A percentile compares a stretch with the other conserved stretches of the same genome.
Conservation (phyloP, 2,797 vertebrate genomes). For the Champsocephalus gunnari region DNA sequence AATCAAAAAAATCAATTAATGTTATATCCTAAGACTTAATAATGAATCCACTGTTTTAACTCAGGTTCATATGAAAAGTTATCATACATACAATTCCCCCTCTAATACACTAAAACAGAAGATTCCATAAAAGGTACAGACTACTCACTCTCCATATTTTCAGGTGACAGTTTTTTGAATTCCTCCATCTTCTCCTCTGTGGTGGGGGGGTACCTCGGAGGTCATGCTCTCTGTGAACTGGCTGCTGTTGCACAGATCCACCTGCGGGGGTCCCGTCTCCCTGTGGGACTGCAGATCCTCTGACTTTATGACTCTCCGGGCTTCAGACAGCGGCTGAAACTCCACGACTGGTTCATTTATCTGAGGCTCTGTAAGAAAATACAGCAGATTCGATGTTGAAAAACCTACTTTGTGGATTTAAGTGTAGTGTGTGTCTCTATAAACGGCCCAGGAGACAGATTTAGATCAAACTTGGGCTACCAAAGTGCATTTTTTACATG, state of each 20-base stretch:
- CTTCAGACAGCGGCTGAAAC: constrained; percentile 73
- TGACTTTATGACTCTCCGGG: constrained; percentile 68
- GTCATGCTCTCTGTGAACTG: constrained; percentile 69
- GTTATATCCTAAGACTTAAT: background rate
- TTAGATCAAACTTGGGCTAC: background rate
- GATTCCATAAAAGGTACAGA: background rate
- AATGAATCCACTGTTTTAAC: background rate
- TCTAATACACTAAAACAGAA: background rate
- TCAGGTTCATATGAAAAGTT: background rate
- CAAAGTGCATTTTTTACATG: background rate
- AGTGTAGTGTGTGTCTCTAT: background rate
- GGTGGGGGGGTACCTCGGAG: constrained; percentile 16
- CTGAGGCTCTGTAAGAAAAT: constrained; percentile 79
- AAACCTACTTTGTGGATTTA: background rate
- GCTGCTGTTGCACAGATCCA: constrained; percentile 13
- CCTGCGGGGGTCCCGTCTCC: background rate
- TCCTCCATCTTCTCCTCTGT: constrained; percentile 50
- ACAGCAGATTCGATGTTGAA: constrained; percentile 8
- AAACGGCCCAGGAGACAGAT: background rate
- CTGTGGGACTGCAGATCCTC: constrained; percentile 38
- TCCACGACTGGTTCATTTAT: constrained; percentile 48
- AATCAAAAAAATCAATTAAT: background rate
- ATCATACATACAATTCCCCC: background rate
- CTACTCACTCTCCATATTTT: constrained; percentile 71
- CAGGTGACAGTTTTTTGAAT: constrained; percentile 63